Conservation (phyloP, 2,113 vertebrate species). For the Cheirogaleus medius region DNA sequence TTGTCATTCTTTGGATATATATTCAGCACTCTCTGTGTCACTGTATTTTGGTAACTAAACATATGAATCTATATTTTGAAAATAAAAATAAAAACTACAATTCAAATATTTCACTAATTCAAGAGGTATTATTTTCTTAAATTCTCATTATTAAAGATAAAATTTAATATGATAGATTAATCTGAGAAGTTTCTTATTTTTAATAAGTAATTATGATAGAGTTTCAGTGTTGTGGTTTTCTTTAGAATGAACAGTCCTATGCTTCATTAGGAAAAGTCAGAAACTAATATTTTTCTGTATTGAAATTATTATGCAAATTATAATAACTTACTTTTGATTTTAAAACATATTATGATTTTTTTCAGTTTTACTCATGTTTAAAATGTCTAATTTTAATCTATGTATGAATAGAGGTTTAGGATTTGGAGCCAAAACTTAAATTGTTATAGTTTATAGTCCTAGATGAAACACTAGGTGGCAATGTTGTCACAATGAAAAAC, state of each 20-base stretch:
- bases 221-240: neutral
- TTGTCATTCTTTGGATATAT: neutral
- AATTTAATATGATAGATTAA: neutral
- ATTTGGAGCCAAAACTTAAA: neutral
- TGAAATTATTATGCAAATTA: neutral
- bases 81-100: neutral
- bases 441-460: neutral
- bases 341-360: neutral
- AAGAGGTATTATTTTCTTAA: neutral
- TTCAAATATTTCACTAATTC: conserved; percentile 24
- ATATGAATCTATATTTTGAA: neutral
- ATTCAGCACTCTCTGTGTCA: neutral
- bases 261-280: neutral
- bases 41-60: neutral
- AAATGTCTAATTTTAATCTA: neutral
- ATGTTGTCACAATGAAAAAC: conserved; percentile 84
- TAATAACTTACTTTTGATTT: neutral
- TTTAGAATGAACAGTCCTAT: neutral
- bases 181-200: neutral
- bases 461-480: conserved; percentile 86
- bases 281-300: neutral
- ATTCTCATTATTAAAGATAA: neutral
- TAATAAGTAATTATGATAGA: neutral
- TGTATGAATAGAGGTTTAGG: neutral
- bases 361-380: neutral